Conservation (phyloP, 2,797 vertebrate genomes). For the Phoxinus dragarum region DNA sequence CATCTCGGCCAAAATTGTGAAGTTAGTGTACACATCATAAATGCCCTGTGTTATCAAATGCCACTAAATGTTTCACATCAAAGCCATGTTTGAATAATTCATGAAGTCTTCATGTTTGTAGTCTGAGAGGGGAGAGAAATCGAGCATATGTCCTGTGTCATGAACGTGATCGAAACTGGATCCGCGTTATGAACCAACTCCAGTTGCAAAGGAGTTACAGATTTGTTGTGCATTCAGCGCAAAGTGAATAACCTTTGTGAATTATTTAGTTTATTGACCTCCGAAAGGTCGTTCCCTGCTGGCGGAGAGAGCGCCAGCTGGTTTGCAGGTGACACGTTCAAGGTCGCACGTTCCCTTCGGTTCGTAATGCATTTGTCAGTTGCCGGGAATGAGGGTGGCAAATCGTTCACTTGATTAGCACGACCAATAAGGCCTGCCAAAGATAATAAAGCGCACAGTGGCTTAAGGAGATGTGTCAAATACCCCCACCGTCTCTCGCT, state of each 20-base stretch:
- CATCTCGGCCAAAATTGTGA: constrained; percentile 26
- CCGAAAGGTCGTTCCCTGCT: constrained; percentile 85
- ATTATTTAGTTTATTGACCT: constrained; percentile 89
- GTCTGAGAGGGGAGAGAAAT: constrained; percentile 6
- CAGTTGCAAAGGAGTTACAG: constrained; percentile 70
- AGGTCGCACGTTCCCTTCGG: constrained; percentile 79
- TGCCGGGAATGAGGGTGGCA: constrained; percentile 74
- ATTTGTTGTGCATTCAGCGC: constrained; percentile 74
- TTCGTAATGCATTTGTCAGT: constrained; percentile 87
- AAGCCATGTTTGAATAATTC: constrained; percentile 36
- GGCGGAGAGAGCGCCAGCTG: constrained; percentile 75
- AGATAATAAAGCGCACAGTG: constrained; percentile 84
- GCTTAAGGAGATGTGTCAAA: constrained; percentile 86
- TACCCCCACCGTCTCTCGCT: constrained; percentile 67
- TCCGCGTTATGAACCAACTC: neutral
- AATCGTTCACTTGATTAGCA: constrained; percentile 84
- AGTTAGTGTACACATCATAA: constrained; percentile 30
- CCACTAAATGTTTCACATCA: constrained; percentile 42
- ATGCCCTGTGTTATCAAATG: constrained; percentile 19
- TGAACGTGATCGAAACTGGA: constrained; percentile 10
- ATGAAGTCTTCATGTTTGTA: constrained; percentile 19
- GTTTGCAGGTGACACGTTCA: constrained; percentile 84
- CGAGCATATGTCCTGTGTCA: constrained; percentile 8
- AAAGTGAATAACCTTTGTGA: constrained; percentile 84
- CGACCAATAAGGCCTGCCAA: constrained; percentile 84